Evolutionary conservation across 1,140 invertebrate species (phyloP).

Genomic region (Argopecten irradians): DNA sequence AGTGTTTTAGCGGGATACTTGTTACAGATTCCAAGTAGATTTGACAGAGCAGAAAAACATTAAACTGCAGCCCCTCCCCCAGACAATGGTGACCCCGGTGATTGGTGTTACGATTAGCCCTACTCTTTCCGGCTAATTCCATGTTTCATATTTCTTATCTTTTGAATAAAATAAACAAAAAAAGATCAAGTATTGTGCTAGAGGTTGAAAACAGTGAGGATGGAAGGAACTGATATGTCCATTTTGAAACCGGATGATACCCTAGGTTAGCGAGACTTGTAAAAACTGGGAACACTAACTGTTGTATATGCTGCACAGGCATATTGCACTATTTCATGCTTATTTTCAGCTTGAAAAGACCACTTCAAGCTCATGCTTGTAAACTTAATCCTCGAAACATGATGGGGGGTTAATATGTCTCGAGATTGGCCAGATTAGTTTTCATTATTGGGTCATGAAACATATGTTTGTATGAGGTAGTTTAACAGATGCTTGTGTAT

Average conservation of each 20-base stretch:
- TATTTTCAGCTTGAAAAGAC: slow-evolving; percentile 22
- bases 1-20: background rate
- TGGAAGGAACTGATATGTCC: background rate
- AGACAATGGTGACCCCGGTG: background rate
- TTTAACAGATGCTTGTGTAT: slow-evolving; percentile 18
- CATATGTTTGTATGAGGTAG: slow-evolving; percentile 2
- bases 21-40: background rate
- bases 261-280: background rate
- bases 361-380: background rate
- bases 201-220: background rate
- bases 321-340: background rate
- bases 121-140: background rate
- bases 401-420: slow-evolving; percentile 20
- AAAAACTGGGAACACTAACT: background rate
- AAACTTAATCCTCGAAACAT: background rate
- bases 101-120: background rate
- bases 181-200: background rate
- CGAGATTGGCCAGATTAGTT: slow-evolving; percentile 9
- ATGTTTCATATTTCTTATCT: slow-evolving; percentile 23
- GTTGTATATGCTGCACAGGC: background rate
- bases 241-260: slow-evolving; percentile 22
- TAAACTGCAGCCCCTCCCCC: background rate
- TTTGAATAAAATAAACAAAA: slow-evolving; percentile 24
- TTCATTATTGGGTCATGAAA: slow-evolving; percentile 11
- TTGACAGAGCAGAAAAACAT: slow-evolving; percentile 10